Evolutionary conservation across 2,797 vertebrate species (phyloP).

Genomic region (Toxotes lorentzi): DNA sequence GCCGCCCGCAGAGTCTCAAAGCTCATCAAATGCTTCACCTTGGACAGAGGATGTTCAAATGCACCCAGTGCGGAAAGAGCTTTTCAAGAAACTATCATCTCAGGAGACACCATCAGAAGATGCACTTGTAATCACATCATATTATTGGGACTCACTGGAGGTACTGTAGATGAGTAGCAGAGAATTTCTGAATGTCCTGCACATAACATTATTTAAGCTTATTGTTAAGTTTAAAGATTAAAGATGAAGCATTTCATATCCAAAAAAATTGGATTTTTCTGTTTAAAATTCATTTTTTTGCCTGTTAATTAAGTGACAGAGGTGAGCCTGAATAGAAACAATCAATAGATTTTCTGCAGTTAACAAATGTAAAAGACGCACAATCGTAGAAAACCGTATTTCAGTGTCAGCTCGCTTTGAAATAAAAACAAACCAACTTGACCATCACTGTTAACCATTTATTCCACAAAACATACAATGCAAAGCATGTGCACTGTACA

Average conservation of each 20-base stretch:
- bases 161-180: not conserved
- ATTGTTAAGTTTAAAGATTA: not conserved
- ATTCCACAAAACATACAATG: conserved; percentile 89
- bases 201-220: conserved; percentile 13
- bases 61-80: conserved; percentile 85
- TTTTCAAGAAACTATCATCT: conserved; percentile 88
- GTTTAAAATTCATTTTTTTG: not conserved
- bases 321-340: not conserved
- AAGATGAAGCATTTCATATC: not conserved
- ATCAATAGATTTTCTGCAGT: not conserved
- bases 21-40: conserved; percentile 87
- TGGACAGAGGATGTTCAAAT: conserved; percentile 85
- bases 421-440: conserved; percentile 57
- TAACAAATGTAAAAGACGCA: not conserved
- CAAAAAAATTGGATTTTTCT: not conserved
- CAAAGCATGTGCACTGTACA: conserved; percentile 87
- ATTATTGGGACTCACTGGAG: fast-evolving
- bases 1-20: conserved; percentile 86
- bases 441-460: conserved; percentile 85
- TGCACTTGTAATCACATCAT: conserved; percentile 75
- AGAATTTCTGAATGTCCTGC: conserved; percentile 20
- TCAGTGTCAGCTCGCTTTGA: conserved; percentile 15
- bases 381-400: not conserved
- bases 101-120: conserved; percentile 86
- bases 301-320: not conserved